phyloP scores from a whole-genome alignment of 2,888 invertebrate genomes.

The Scaptomyza reducta region DNA sequence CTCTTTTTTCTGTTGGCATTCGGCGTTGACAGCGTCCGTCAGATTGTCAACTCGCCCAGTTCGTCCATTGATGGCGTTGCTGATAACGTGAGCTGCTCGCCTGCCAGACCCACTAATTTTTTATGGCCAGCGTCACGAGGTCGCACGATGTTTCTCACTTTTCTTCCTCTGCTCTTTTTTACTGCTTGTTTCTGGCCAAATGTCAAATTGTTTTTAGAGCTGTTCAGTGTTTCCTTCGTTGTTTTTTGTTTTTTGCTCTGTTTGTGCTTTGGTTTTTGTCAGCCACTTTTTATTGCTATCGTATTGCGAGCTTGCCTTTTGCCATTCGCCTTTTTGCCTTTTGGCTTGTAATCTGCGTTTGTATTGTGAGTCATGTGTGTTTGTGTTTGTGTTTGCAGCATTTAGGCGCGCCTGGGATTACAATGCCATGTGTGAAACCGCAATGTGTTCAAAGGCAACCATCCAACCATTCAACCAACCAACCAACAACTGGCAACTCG shows the following conservation, averaged over 20 bases:
- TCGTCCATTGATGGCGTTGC: slow-evolving; percentile 69
- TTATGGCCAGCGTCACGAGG: slow-evolving; percentile 63
- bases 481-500: slow-evolving; percentile 46
- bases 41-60: slow-evolving; percentile 50
- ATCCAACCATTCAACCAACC: slow-evolving; percentile 9
- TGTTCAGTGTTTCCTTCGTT: slow-evolving; percentile 39
- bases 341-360: slow-evolving; percentile 63
- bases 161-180: slow-evolving; percentile 7
- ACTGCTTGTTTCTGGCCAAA: slow-evolving; percentile 70
- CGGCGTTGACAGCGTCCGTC: slow-evolving; percentile 70
- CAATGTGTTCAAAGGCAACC: slow-evolving; percentile 68
- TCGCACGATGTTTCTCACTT: slow-evolving; percentile 21
- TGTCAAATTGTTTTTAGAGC: slow-evolving; percentile 79
- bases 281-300: slow-evolving; percentile 68
- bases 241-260: slow-evolving; percentile 38
- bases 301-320: slow-evolving; percentile 51
- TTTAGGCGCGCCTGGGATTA: slow-evolving; percentile 67
- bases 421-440: slow-evolving; percentile 63
- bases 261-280: slow-evolving; percentile 33
- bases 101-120: slow-evolving; percentile 75
- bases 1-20: slow-evolving; percentile 18
- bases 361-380: slow-evolving; percentile 12
- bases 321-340: slow-evolving; percentile 29
- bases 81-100: slow-evolving; percentile 64
- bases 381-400: slow-evolving; percentile 26